Evolutionary conservation across 1,140 invertebrate species (phyloP), one percentile per base, ranked within the genome.

Genomic region (Schlechtendalia chinensis): DNA sequence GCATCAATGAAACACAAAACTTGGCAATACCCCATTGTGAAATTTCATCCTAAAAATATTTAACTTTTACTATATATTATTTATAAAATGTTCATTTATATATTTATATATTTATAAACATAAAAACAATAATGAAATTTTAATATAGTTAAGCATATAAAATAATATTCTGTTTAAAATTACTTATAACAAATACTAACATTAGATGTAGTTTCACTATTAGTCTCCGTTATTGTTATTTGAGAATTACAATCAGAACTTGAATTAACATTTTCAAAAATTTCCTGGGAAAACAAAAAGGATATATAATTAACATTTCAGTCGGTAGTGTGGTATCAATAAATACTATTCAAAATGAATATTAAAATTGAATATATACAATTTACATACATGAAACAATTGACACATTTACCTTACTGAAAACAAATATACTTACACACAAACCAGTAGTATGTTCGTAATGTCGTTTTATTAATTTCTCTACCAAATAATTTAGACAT

Each of bases 1-100:
- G 58, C 75, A 79, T 79, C 24, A 79, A 5, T 47, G 45, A 50
- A 45, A 63, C 54, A 79, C 75, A 79, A 79, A 79, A 47, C 63
- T 63, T 58, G 0, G 22, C 75, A 63, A 79, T 79, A 50, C 75
- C 58, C 75, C 75, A 75, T 0, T n/a, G 54, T 39, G 29, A 79
- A 63, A 27, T 50, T 63, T 63, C 32, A n/a, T 79, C 22, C 75
- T 79, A 50, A 47, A 79, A 50, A 45, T 16, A 17, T n/a, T 1
- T 17, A 29, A 19, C 24, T 39, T 39, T 39, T 8, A 8, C 8
- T 39, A 39, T 39, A 39, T 8, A 53, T 5, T 10, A 22, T 67
- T 45, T n/a, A 67, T 3, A 12, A 67, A 32, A 11, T 39, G 32
- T 8, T 5, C 16, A 53, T 2, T 12, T 53, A 53, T 14, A 53